Percentiles rank a stretch among this genome's conserved stretches.
Conservation (phyloP, 2,797 vertebrate genomes). For the Psittacula echo region DNA sequence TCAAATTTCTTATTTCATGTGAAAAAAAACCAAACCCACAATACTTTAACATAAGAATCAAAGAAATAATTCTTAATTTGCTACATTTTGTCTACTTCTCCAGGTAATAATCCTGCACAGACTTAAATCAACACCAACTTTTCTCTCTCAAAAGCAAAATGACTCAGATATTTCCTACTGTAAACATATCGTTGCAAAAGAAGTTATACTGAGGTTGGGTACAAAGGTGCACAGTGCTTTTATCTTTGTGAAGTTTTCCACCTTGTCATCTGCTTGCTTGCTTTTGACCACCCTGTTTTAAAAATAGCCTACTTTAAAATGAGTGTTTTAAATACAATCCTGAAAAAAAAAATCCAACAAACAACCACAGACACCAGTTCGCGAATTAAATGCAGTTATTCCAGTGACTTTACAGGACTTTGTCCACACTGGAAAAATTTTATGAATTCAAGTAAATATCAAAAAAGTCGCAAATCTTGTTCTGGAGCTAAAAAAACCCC, state of each 20-base stretch:
- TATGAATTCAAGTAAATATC: background rate
- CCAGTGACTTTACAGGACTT: background rate
- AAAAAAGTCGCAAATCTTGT: background rate
- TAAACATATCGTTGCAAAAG: background rate
- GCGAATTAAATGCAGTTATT: background rate
- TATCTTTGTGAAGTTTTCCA: background rate
- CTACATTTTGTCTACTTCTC: background rate
- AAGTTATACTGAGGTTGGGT: background rate
- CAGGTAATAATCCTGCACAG: background rate
- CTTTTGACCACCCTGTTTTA: background rate
- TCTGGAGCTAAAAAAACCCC: background rate
- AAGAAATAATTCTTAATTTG: background rate
- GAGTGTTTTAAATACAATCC: background rate
- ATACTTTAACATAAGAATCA: background rate
- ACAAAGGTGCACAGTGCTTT: background rate
- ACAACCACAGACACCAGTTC: background rate
- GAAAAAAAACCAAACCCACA: background rate
- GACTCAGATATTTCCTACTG: background rate
- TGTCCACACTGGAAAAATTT: background rate
- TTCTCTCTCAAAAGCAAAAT: background rate
- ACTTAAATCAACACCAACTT: background rate
- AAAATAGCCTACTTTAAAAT: background rate
- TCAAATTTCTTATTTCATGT: background rate
- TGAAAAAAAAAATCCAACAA: background rate
- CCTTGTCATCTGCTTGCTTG: background rate